Evolutionary conservation across 1,140 invertebrate genomes (phyloP), one percentile per base, ranked within the genome.

Genomic region (Eueides isabella): DNA sequence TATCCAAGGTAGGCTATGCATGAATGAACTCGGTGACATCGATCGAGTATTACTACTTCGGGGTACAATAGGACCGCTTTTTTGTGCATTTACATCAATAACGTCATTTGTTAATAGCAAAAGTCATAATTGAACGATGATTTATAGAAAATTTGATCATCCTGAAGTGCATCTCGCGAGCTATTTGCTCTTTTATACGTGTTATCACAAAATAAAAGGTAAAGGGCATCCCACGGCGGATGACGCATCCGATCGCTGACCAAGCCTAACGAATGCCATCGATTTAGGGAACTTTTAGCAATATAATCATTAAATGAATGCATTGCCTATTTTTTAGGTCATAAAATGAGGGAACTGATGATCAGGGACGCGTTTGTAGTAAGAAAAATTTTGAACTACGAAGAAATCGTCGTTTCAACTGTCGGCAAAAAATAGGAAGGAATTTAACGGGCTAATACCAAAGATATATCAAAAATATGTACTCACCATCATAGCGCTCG

Each of bases 401-500:
- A 89, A 90, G 88, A 94, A 94, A 91, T 94, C 91, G 88, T 89
- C 87, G 35, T 87, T 93, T 93, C 92, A 93, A 92, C 88, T 93
- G 92, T 93, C 91, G 93, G 91, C 92, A 83, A 92, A 92, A 63
- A 92, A 87, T 92, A 83, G 73, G 77, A 85, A 74, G 91, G 81
- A 87, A 84, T 88, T 88, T 90, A 82, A 79, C 77, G 78, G 73
- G 79, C 78, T 82, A 84, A 84, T 88, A 81, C 67, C 68, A 75
- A 75, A 79, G 80, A 84, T 85, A 85, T 71, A 77, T 70, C 72
- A 81, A 92, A 95, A 95, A 95, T 94, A 94, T 92, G 86, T 87
- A 96, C 97, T 97, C 94, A 98, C 97, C 98, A 94, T 99, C 98
- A 94, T 98, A 99, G 92, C 98, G 95, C 94, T 99, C 98, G 64